These are phyloP conservation scores for Tetraodon nigroviridis DNA, from an alignment of 2,113 vertebrate species.

Conservation along the genomic window DNA sequence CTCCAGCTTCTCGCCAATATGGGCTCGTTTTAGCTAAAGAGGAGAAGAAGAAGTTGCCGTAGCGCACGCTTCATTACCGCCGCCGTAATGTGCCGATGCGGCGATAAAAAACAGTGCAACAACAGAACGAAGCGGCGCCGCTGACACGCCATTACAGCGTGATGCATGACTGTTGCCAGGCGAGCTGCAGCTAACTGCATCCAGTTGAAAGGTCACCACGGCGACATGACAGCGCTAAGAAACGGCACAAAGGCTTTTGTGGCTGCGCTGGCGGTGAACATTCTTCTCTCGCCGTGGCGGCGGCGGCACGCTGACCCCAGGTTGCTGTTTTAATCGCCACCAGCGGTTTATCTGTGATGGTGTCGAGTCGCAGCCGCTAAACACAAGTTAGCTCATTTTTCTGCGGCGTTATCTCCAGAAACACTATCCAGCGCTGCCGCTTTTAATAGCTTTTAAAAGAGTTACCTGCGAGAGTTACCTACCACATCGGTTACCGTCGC, in stretches of 20 bases:
- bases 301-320: constrained; percentile 1
- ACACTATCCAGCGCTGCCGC: constrained; percentile 70
- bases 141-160: constrained; percentile 69
- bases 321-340: constrained; percentile 51
- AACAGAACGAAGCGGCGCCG: constrained; percentile 34
- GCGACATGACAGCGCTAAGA: constrained; percentile 51
- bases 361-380: constrained; percentile 84
- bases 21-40: constrained; percentile 49
- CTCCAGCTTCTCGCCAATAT: constrained; percentile 35
- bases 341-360: constrained; percentile 79
- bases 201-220: constrained; percentile 68
- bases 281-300: not conserved
- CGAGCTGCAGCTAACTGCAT: constrained; percentile 43
- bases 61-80: constrained; percentile 72
- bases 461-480: constrained; percentile 95
- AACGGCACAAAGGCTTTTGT: constrained; percentile 36
- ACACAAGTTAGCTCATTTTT: constrained; percentile 71
- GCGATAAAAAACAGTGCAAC: constrained; percentile 68
- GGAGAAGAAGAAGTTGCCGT: constrained; percentile 42
- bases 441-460: constrained; percentile 97
- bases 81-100: constrained; percentile 72
- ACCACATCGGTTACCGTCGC: constrained; percentile 96
- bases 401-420: constrained; percentile 36
- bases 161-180: constrained; percentile 65
- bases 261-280: constrained; percentile 5